Conservation (phyloP, 2,797 vertebrate genomes). For the Sphenopsis melanotis region DNA sequence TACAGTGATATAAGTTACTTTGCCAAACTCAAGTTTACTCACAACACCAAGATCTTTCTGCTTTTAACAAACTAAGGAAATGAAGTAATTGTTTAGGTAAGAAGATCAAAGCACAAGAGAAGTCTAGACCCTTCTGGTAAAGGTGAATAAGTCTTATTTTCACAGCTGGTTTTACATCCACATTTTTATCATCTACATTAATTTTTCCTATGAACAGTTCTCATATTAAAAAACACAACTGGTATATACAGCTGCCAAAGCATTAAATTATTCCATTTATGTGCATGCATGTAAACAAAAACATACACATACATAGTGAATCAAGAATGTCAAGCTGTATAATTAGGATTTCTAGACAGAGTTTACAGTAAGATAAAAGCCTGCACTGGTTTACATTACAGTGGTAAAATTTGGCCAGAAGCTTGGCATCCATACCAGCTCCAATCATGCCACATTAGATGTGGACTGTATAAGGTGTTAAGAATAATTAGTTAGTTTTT, state of each 20-base stretch:
- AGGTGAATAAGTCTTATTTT: constrained; percentile 60
- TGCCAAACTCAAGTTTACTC: background rate
- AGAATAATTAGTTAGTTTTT: background rate
- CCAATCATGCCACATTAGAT: background rate
- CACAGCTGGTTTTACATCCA: constrained; percentile 54
- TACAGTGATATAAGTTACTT: background rate
- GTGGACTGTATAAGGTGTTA: background rate
- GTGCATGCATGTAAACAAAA: background rate
- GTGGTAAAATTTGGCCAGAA: background rate
- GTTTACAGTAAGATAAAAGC: background rate
- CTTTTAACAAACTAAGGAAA: constrained; percentile 34
- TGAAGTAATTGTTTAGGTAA: constrained; percentile 64
- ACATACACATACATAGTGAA: background rate
- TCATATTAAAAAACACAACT: background rate
- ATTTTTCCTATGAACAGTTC: background rate
- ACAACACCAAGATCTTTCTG: background rate
- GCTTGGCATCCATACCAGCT: background rate
- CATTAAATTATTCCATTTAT: background rate
- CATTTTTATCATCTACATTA: background rate
- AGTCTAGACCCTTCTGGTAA: constrained; percentile 42
- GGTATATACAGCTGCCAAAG: background rate
- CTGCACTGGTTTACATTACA: background rate
- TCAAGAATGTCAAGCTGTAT: background rate
- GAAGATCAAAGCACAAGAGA: constrained; percentile 56
- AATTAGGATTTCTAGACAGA: background rate